These are phyloP conservation scores for Adelphocoris suturalis DNA, from an alignment of 2,888 invertebrate genomes.

Conservation along the genomic window DNA sequence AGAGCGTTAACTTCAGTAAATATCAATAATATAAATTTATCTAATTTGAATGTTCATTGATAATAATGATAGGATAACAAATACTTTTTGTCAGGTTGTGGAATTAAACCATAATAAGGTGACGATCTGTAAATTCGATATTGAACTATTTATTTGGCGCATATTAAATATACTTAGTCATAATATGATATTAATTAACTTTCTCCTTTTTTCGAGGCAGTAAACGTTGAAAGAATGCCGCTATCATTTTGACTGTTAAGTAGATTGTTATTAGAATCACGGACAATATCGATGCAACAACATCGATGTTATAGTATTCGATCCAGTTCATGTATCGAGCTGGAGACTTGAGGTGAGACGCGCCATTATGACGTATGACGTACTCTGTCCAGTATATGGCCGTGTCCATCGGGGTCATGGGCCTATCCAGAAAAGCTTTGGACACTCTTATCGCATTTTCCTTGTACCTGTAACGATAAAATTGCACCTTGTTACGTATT, in stretches of 20 bases:
- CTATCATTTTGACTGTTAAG: not conserved
- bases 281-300: conserved; percentile 14
- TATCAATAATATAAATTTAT: no score
- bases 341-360: conserved; percentile 55
- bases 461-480: conserved; percentile 49
- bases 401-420: conserved; percentile 81
- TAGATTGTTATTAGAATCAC: not conserved
- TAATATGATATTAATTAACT: not conserved
- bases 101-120: no score
- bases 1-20: no score
- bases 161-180: no score
- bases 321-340: conserved; percentile 59
- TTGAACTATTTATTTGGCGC: no score
- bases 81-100: no score
- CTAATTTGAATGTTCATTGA: no score
- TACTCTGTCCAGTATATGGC: conserved; percentile 85
- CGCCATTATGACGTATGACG: conserved; percentile 80
- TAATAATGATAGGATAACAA: no score
- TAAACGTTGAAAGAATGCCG: not conserved
- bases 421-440: conserved; percentile 79
- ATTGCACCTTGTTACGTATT: not conserved
- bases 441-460: conserved; percentile 74
- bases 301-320: conserved; percentile 65
- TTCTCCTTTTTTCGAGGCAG: not conserved
- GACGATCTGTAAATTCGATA: no score